Base-by-base conservation (phyloP, 2,888 invertebrate species). In the Trileptium ribeirensis region DNA sequence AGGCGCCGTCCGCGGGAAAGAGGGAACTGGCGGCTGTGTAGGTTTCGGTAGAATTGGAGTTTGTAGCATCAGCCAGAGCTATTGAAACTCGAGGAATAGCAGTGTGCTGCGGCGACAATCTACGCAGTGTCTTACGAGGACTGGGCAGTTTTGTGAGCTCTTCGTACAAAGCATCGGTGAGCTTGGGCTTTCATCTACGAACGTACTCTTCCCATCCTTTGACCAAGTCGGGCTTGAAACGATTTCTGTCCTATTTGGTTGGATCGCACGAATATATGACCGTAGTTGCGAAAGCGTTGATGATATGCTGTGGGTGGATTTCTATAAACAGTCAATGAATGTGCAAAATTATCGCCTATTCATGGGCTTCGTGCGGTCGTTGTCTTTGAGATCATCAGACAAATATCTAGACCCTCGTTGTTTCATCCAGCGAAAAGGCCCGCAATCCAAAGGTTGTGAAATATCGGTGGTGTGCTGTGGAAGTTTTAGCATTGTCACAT, bases 351-450 rank as follows among this genome's bases (percentile, higher is more conserved):
- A n/a, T 15, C 77, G 38, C 3, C 77, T 29, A 39, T 39, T 75
- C 2, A 75, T 36, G 29, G 24, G 77, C 24, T 3, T 75, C 3
- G 36, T 37, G 37, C n/a, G 77, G 24, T 51, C 24, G 8, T 29
- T 39, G 29, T 3, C 77, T 38, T 29, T 36, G n/a, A 75, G n/a
- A 39, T 38, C 36, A 37, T 75, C 77, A 15, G 24, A 33, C 3
- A 75, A 36, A n/a, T 75, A 38, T 38, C n/a, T 39, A 15, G 8
- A 51, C 24, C 24, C 8, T 51, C 24, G 51, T 51, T 51, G 8
- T 51, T 75, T 75, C 77, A 75, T 36, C 36, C 77, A 39, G 77
- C 29, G n/a, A 75, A 75, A 75, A 24, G 77, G 77, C 3, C 36
- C 77, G 8, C 33, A 36, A 39, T 36, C 77, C 37, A 75, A 36